Percentiles rank a stretch among this genome's conserved stretches.
Evolutionary conservation across 2,888 invertebrate species (phyloP).

Genomic region (Lithodes maja): DNA sequence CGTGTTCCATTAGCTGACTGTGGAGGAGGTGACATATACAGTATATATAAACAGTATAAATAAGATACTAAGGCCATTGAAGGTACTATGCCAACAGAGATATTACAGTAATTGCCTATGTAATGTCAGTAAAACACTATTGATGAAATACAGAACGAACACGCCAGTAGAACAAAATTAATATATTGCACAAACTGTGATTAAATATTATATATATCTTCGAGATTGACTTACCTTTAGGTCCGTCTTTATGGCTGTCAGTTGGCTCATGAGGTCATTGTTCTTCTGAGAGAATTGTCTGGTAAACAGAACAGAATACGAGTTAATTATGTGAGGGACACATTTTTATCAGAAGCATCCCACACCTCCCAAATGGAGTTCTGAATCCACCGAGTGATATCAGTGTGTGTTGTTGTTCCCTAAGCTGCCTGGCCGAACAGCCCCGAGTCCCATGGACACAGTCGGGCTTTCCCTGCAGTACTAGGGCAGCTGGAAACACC

Average conservation of each 20-base stretch:
- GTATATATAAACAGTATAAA: too few relatives aligned
- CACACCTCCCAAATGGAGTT: background rate
- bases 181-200: background rate
- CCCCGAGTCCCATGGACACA: too few relatives aligned
- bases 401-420: too few relatives aligned
- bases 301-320: background rate
- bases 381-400: too few relatives aligned
- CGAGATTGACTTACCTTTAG: conserved; percentile 31
- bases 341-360: background rate
- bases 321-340: background rate
- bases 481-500: too few relatives aligned
- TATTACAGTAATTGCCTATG: too few relatives aligned
- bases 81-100: too few relatives aligned
- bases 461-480: too few relatives aligned
- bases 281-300: conserved; percentile 43
- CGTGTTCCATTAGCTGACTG: background rate
- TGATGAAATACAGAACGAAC: background rate
- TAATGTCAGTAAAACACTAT: too few relatives aligned
- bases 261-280: conserved; percentile 49
- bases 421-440: too few relatives aligned
- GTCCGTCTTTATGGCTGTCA: conserved; percentile 42
- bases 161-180: background rate
- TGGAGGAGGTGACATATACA: background rate
- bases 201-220: background rate
- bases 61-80: too few relatives aligned